phyloP scores from a whole-genome alignment of 2,113 vertebrate genomes.

The Boleophthalmus pectinirostris region DNA sequence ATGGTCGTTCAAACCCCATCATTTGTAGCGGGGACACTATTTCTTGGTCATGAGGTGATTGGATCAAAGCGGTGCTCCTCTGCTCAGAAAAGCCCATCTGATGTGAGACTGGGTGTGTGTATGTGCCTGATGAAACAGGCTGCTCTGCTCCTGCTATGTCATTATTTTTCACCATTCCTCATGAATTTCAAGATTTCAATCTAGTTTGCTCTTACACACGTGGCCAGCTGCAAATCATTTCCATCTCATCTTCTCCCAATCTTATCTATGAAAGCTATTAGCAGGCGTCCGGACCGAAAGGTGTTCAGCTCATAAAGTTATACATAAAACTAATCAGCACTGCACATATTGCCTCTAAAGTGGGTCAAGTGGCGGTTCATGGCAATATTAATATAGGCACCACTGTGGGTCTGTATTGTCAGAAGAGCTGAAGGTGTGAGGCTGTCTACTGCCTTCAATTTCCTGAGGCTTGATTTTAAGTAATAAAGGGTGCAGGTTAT shows the following conservation, averaged over 20 bases:
- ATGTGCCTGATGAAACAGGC: slow-evolving; percentile 9
- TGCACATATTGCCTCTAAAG: background rate
- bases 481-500: background rate
- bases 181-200: slow-evolving; percentile 26
- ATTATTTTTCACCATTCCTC: slow-evolving; percentile 21
- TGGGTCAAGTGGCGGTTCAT: background rate
- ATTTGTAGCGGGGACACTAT: slow-evolving; percentile 24
- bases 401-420: background rate
- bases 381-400: slow-evolving; percentile 3
- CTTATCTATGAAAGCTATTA: slow-evolving; percentile 16
- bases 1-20: slow-evolving; percentile 23
- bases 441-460: background rate
- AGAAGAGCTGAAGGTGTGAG: background rate
- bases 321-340: slow-evolving; percentile 12
- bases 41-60: background rate
- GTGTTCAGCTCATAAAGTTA: background rate
- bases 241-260: slow-evolving; percentile 25
- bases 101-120: slow-evolving; percentile 3
- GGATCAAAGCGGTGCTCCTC: slow-evolving; percentile 6
- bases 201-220: slow-evolving; percentile 17
- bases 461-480: background rate
- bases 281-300: background rate
- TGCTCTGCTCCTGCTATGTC: slow-evolving; percentile 21
- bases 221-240: slow-evolving; percentile 21
- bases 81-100: slow-evolving; percentile 20